Conservation (phyloP, 1,140 invertebrate genomes). For the Melanaphis sacchari region DNA sequence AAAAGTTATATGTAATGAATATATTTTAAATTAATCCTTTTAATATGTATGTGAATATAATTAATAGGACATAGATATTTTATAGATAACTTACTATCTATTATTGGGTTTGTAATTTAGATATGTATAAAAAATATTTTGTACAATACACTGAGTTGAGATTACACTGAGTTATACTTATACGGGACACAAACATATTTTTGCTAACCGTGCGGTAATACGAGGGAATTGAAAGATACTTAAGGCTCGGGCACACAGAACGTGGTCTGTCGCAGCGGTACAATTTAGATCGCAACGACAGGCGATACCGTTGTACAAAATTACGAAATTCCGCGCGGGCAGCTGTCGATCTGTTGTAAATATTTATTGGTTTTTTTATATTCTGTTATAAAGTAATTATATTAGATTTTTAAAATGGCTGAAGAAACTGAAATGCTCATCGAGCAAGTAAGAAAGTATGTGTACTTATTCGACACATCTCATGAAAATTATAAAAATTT, state of each 20-base stretch:
- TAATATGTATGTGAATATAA: too few species aligned
- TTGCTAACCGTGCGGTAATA: too few species aligned
- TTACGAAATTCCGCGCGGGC: background rate
- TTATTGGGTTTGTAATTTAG: too few species aligned
- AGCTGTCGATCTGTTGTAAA: background rate
- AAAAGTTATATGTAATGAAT: too few species aligned
- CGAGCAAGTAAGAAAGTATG: background rate
- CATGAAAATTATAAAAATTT: background rate
- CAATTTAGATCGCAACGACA: background rate
- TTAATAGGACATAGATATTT: too few species aligned
- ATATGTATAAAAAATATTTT: too few species aligned
- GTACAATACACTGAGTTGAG: too few species aligned
- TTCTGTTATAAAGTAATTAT: background rate
- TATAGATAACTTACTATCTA: too few species aligned
- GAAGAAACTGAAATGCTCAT: background rate
- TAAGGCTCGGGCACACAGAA: background rate
- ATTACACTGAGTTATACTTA: too few species aligned
- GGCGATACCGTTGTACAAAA: background rate
- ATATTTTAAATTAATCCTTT: too few species aligned
- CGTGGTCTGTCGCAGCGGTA: background rate
- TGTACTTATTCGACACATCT: background rate
- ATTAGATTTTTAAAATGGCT: background rate
- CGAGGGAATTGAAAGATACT: too few species aligned
- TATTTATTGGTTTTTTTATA: background rate
- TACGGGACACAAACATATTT: too few species aligned